phyloP scores from a whole-genome alignment of 2,797 vertebrate genomes.

The Takifugu ocellatus region DNA sequence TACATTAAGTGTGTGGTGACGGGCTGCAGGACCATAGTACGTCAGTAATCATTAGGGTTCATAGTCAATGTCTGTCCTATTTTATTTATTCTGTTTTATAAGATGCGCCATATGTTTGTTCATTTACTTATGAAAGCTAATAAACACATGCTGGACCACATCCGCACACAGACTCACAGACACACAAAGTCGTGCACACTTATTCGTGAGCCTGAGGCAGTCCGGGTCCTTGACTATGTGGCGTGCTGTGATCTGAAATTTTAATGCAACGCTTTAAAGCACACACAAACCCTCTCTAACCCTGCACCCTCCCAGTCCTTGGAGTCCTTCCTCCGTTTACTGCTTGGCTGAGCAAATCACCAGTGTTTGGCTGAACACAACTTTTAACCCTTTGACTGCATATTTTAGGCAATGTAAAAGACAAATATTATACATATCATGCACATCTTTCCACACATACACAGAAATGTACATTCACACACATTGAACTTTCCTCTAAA shows the following conservation, averaged over 20 bases:
- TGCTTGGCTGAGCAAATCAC: constrained; percentile 78
- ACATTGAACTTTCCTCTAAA: constrained; percentile 61
- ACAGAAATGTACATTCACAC: constrained; percentile 1
- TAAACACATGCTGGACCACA: constrained; percentile 67
- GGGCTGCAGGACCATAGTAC: constrained; percentile 49
- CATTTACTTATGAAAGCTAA: constrained; percentile 68
- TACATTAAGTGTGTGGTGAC: constrained; percentile 41
- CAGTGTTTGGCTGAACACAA: constrained; percentile 76
- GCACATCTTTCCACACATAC: constrained; percentile 29
- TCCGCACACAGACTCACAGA: constrained; percentile 24
- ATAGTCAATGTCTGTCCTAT: constrained; percentile 13
- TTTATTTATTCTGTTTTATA: too few relatives aligned
- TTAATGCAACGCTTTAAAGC: constrained; percentile 79
- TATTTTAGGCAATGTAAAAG: constrained; percentile 57
- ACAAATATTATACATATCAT: constrained; percentile 53
- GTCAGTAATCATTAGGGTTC: constrained; percentile 60
- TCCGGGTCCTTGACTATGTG: constrained; percentile 79
- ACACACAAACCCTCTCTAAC: constrained; percentile 75
- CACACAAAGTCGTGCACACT: constrained; percentile 24
- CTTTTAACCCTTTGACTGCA: constrained; percentile 75
- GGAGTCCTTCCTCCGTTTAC: constrained; percentile 75
- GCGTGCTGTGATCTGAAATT: constrained; percentile 79
- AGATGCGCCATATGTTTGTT: too few relatives aligned
- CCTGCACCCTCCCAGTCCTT: constrained; percentile 76
- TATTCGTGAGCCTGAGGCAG: constrained; percentile 70